These are phyloP conservation scores for Resseliella maxima DNA, from an alignment of 2,888 invertebrate genomes.

Conservation along the genomic window DNA sequence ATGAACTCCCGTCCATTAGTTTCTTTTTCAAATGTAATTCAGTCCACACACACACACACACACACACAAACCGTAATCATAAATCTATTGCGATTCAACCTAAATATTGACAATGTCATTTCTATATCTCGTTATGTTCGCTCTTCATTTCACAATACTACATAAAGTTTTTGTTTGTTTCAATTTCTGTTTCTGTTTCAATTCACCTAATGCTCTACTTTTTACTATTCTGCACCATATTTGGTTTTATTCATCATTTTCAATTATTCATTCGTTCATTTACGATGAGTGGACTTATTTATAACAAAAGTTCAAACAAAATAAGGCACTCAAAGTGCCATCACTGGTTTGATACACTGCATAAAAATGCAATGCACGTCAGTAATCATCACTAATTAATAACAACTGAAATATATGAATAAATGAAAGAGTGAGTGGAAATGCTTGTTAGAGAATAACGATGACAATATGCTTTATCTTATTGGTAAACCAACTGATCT, in stretches of 20 bases:
- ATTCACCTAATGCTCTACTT: background rate
- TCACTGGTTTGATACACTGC: background rate
- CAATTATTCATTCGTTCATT: constrained; percentile 30
- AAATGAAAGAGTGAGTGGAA: background rate
- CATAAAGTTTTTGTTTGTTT: background rate
- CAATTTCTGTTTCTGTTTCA: background rate
- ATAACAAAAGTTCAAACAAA: background rate
- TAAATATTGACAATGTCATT: too few relatives aligned
- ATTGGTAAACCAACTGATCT: background rate
- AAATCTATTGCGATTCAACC: too few relatives aligned
- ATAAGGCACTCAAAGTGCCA: background rate
- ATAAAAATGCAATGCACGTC: constrained; percentile 22
- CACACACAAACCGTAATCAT: background rate
- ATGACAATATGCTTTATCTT: constrained; percentile 18
- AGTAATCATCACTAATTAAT: constrained; percentile 27
- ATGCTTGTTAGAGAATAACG: background rate
- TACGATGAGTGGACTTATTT: background rate
- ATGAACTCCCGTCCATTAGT: background rate
- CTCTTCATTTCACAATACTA: background rate
- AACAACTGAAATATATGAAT: background rate
- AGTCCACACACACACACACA: too few relatives aligned
- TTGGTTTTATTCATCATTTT: background rate
- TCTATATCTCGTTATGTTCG: background rate
- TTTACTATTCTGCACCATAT: constrained; percentile 16
- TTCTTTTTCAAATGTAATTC: background rate